A percentile compares a stretch with the other conserved stretches of the same genome.
These are phyloP conservation scores for Panulirus ornatus DNA, from an alignment of 1,140 invertebrate species.

Conservation along the genomic window DNA sequence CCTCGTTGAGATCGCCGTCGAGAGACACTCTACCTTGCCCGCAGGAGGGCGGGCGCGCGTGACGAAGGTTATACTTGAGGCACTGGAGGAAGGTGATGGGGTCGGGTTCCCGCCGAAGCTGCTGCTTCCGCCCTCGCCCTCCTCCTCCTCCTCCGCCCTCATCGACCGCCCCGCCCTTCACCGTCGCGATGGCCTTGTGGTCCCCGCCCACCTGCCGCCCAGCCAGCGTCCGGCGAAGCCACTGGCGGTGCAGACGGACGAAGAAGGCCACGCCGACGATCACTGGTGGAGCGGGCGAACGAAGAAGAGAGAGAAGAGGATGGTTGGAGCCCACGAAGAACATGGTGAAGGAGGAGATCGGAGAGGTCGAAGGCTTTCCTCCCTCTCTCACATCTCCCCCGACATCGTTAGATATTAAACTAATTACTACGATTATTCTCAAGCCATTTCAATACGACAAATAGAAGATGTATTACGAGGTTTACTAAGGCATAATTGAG, in stretches of 20 bases:
- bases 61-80: slow-evolving; percentile 5
- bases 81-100: slow-evolving; percentile 9
- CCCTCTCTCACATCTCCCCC: too few species aligned
- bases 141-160: not conserved
- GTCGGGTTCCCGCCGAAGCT: not conserved
- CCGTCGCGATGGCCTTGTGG: not conserved
- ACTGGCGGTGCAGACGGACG: not conserved
- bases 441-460: not conserved
- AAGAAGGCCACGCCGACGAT: not conserved
- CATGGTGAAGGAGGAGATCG: too few species aligned
- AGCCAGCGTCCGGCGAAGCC: not conserved
- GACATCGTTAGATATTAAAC: too few species aligned
- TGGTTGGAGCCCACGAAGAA: too few species aligned
- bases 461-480: too few species aligned
- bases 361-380: too few species aligned
- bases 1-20: not conserved
- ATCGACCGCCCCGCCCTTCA: not conserved
- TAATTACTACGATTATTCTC: too few species aligned
- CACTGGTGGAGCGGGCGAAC: too few species aligned
- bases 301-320: too few species aligned
- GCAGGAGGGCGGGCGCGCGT: not conserved
- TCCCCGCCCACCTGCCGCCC: not conserved
- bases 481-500: too few species aligned
- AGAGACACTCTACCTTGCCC: not conserved
- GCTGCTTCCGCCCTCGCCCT: not conserved